A percentile compares a stretch with the other conserved stretches of the same genome.
phyloP scores from a whole-genome alignment of 2,888 invertebrate species.

The Cryptocephalus moraei region DNA sequence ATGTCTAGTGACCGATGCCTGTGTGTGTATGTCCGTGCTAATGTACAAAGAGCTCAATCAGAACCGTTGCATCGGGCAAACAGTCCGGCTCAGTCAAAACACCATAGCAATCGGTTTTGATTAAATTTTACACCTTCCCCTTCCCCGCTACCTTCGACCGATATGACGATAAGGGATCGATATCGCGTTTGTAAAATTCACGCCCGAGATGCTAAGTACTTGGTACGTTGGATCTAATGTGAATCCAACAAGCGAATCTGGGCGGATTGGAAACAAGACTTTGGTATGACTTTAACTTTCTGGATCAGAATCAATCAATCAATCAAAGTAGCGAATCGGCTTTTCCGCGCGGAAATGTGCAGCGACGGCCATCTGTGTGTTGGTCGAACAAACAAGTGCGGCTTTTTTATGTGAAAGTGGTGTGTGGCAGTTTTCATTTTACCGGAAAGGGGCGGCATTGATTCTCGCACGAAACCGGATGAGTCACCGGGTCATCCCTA shows the following conservation, averaged over 20 bases:
- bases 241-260: no score
- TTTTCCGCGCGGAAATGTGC: constrained; percentile 25
- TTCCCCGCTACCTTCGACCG: constrained; percentile 8
- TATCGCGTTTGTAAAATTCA: not conserved
- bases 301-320: no score
- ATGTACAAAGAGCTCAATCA: constrained; percentile 34
- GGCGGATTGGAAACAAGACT: no score
- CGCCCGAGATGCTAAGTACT: no score
- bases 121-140: constrained; percentile 35
- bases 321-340: constrained; percentile 13
- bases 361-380: constrained; percentile 35
- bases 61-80: constrained; percentile 30
- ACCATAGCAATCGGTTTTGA: constrained; percentile 40
- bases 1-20: constrained; percentile 27
- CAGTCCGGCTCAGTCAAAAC: constrained; percentile 37
- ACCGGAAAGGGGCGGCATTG: constrained; percentile 4
- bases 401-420: constrained; percentile 21
- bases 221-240: no score
- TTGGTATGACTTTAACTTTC: no score
- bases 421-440: constrained; percentile 18
- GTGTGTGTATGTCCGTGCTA: constrained; percentile 21
- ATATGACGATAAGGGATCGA: constrained; percentile 8
- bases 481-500: no score
- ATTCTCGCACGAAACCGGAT: not conserved
- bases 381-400: constrained; percentile 31